Evolutionary conservation across 2,888 invertebrate genomes (phyloP).

Genomic region (Andrena camellia): DNA sequence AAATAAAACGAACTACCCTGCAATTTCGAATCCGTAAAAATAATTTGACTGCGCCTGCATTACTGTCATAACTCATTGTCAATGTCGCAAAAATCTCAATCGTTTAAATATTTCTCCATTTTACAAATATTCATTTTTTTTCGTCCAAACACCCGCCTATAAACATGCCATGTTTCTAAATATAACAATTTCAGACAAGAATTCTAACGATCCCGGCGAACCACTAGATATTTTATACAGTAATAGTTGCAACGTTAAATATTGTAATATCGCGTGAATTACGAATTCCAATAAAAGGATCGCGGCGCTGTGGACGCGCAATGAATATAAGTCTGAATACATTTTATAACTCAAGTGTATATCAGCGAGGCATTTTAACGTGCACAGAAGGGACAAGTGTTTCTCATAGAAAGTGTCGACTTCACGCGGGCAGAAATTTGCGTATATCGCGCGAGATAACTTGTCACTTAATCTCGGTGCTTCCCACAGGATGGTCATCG

Average conservation of each 20-base stretch:
- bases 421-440: slow-evolving; percentile 10
- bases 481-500: not conserved
- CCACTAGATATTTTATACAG: not conserved
- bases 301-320: not conserved
- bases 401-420: slow-evolving; percentile 2
- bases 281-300: not conserved
- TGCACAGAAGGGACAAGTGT: not conserved
- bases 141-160: no score
- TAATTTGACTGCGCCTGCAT: no score
- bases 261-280: not conserved
- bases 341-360: not conserved
- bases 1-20: no score
- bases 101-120: no score
- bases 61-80: no score
- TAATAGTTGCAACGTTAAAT: not conserved
- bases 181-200: not conserved
- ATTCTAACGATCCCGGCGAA: not conserved
- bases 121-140: no score
- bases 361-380: not conserved
- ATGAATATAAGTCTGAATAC: not conserved
- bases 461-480: slow-evolving; percentile 18
- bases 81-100: no score
- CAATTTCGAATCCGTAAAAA: no score
- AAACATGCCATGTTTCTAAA: no score
- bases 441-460: slow-evolving; percentile 13